Evolutionary conservation across 1,140 invertebrate species (phyloP), one percentile per base, ranked within the genome.

Genomic region (Harpegnathos saltator): DNA sequence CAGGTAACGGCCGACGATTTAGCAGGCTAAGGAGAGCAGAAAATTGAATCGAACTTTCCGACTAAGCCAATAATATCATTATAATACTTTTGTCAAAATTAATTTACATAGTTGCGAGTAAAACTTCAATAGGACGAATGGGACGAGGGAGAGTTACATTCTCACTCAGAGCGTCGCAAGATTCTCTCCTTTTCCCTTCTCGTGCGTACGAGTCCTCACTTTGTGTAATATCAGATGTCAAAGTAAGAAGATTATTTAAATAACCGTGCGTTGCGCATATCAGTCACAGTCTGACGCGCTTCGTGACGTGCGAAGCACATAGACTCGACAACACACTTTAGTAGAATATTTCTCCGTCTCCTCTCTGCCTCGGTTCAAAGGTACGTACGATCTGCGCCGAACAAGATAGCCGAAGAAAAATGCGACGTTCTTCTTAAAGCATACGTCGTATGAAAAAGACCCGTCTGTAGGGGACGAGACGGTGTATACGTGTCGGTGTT

Each of bases 271-370:
- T 22, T 54, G 61, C 48, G 38, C 38, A 9, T 9, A 56, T 38
- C 24, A 24, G 59, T 54, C 24, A 48, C 66, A 77, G 66, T 77
- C 44, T 62, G 48, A 77, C 65, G 22, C 26, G 50, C 52, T 65
- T 50, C 3, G 59, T n/a, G 44, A 77, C 61, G 48, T 26, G 15
- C 54, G 66, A 77, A 77, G 29, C 54, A 66, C 54, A 62, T 77
- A 66, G 74, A 77, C 74, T 61, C 66, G 74, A 77, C 74, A 77
- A 77, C 74, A 62, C 74, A 77, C 61, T 77, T 77, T 77, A 66
- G 61, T 19, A 33, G 48, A 19, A 66, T 52, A 66, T 77, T 77
- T 54, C 74, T 33, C 29, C 5, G 1, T 33, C 29, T 33, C 74
- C 48, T 54, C 74, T 66, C 29, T 33, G 1, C 61, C 66, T 77